Evolutionary conservation across 1,140 invertebrate species (phyloP), one percentile per base, ranked within the genome.

Genomic region (Mercenaria mercenaria): DNA sequence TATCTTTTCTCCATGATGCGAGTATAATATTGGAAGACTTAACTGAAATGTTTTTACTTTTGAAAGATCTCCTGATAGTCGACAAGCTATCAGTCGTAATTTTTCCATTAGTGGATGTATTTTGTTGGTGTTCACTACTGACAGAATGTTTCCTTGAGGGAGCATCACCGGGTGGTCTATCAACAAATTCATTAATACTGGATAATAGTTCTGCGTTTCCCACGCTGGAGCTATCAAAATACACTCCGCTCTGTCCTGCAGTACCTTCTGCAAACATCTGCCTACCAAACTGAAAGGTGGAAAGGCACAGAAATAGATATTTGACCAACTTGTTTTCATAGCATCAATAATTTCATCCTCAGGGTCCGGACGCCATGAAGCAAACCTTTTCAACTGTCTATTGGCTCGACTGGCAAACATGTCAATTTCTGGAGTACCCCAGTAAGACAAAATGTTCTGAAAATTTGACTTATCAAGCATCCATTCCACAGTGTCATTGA

Each of bases 321-420:
- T 29, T 34, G 26, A 29, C 88, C 88, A 91, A 50, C 39, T 13
- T 20, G 56, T 64, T 15, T 81, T 85, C 79, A 90, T 90, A 72
- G 91, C 77, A 91, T 91, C 74, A n/a, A 91, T 43, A 76, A 61
- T 39, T 72, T 39, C 29, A 43, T 82, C 82, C 39, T 72, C 39
- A 39, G 88, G 67, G 86, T 91, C 91, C 37, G 88, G 82, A 15
- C 64, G 39, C 81, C 79, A 92, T 41, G 91, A 85, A 32, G 79
- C 86, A 89, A 74, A 92, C 37, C n/a, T 61, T 39, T 37, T 20
- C 3, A 89, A 34, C 29, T 91, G 89, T n/a, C 37, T 64, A 56
- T 92, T 91, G 3, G 81, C n/a, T 64, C 91, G 69, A 43, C 84
- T 91, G 1, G 89, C 89, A 92, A 92, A 91, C 64, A 92, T 29